These are phyloP conservation scores for Vulpes vulpes DNA, from an alignment of 2,113 vertebrate species.

Conservation along the genomic window DNA sequence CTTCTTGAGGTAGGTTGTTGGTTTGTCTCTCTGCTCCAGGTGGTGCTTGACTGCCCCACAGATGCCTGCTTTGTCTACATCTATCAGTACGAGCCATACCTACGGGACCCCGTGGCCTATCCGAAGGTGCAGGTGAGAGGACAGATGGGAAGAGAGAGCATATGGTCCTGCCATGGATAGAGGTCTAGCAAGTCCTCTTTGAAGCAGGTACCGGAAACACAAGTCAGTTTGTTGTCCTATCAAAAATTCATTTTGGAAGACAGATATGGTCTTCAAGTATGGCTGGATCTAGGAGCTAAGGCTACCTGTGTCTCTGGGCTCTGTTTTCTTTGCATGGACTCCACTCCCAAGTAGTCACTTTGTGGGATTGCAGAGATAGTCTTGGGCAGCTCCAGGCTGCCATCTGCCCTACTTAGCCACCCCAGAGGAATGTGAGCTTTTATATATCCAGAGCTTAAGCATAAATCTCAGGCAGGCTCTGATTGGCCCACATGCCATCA, in stretches of 20 bases:
- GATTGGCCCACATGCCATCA: not conserved
- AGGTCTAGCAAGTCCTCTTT: not conserved
- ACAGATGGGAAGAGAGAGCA: not conserved
- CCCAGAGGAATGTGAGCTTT: not conserved
- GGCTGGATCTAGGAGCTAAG: not conserved
- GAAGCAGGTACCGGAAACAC: constrained; percentile 1
- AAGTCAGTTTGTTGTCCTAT: not conserved
- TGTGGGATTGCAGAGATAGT: not conserved
- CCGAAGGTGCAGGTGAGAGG: constrained; percentile 93
- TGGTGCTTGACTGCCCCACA: constrained; percentile 92
- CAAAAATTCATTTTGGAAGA: not conserved
- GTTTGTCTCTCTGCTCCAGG: constrained; percentile 83
- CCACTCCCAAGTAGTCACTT: not conserved
- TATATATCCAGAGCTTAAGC: not conserved
- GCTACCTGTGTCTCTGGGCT: not conserved
- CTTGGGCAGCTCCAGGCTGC: not conserved
- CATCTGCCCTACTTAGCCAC: not conserved
- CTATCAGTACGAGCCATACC: constrained; percentile 94
- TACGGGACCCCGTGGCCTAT: constrained; percentile 94
- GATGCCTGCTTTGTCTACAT: constrained; percentile 92
- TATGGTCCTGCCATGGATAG: not conserved
- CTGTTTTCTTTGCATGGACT: not conserved
- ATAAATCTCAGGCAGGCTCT: not conserved
- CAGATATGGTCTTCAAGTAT: not conserved
- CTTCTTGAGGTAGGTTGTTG: not conserved